A percentile compares a stretch with the other conserved stretches of the same genome.
These are phyloP conservation scores for Paradisaea rubra DNA, from an alignment of 2,113 vertebrate species.

Conservation along the genomic window DNA sequence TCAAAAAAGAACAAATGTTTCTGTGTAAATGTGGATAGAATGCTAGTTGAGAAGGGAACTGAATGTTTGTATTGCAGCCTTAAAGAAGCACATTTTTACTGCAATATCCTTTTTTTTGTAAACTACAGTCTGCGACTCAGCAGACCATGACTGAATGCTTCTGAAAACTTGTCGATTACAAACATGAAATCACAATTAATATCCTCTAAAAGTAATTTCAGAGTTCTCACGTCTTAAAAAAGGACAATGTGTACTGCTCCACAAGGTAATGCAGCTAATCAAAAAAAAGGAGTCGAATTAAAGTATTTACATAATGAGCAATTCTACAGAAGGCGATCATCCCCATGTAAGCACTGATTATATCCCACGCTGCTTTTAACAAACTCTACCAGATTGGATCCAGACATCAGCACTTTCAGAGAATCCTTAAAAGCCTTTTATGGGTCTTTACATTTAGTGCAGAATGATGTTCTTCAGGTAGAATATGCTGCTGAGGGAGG, in stretches of 20 bases:
- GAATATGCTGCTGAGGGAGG: conserved; percentile 92
- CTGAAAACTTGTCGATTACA: conserved; percentile 84
- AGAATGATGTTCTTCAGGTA: conserved; percentile 85
- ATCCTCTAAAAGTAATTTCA: conserved; percentile 83
- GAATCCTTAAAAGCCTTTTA: conserved; percentile 87
- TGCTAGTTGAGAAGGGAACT: conserved; percentile 67
- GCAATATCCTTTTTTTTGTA: conserved; percentile 79
- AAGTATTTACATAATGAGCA: conserved; percentile 97
- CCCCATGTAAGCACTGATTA: conserved; percentile 85
- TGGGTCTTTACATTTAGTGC: conserved; percentile 90
- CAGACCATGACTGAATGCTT: conserved; percentile 82
- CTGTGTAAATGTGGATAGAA: conserved; percentile 65
- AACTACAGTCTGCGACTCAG: conserved; percentile 75
- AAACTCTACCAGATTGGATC: conserved; percentile 92
- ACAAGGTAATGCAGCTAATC: conserved; percentile 87
- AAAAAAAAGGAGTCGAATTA: conserved; percentile 79
- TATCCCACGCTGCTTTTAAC: conserved; percentile 86
- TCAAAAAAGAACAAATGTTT: conserved; percentile 62
- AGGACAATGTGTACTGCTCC: conserved; percentile 89
- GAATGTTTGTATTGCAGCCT: conserved; percentile 77
- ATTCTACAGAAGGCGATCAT: conserved; percentile 83
- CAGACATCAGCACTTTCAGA: conserved; percentile 88
- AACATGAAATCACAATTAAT: conserved; percentile 87
- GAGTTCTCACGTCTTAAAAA: conserved; percentile 81
- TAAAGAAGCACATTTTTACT: conserved; percentile 78